A percentile compares a stretch with the other conserved stretches of the same genome.
Evolutionary conservation across 2,888 invertebrate species (phyloP).

Genomic region (Orgyia antiqua): DNA sequence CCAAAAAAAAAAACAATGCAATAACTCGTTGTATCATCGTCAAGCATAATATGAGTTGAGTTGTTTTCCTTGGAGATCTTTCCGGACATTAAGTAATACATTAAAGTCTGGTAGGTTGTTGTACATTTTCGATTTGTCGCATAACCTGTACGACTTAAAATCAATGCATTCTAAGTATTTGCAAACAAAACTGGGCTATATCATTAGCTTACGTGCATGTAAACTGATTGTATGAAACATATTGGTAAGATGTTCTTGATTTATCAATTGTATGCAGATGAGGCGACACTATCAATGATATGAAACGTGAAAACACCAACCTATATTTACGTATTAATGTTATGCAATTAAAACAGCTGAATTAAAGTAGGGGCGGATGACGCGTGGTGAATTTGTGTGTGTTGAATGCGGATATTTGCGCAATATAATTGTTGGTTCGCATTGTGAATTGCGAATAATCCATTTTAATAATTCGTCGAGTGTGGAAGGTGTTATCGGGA

Average conservation of each 20-base stretch:
- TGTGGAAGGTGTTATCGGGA: slow-evolving; percentile 17
- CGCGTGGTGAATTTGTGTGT: slow-evolving; percentile 41
- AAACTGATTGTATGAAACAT: too few species aligned
- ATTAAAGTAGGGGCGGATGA: slow-evolving; percentile 29
- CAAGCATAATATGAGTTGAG: slow-evolving; percentile 35
- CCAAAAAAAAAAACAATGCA: slow-evolving; percentile 48
- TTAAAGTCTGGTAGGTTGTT: too few species aligned
- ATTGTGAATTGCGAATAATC: slow-evolving; percentile 43
- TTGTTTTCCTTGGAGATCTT: slow-evolving; percentile 32
- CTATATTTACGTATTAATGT: slow-evolving; percentile 13
- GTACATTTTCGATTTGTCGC: too few species aligned
- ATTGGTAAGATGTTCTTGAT: slow-evolving; percentile 23
- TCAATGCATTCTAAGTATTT: too few species aligned
- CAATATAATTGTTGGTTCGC: slow-evolving; percentile 51
- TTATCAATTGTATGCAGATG: slow-evolving; percentile 30
- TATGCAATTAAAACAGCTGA: slow-evolving; percentile 36
- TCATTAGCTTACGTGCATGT: too few species aligned
- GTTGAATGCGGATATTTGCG: slow-evolving; percentile 44
- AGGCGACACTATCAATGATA: slow-evolving; percentile 16
- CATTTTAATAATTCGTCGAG: slow-evolving; percentile 19
- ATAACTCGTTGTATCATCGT: slow-evolving; percentile 45
- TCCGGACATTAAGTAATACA: slow-evolving; percentile 13
- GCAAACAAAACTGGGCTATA: too few species aligned
- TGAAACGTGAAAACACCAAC: slow-evolving; percentile 16
- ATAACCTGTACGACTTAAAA: too few species aligned